Conservation (phyloP, 2,888 invertebrate genomes). For the Netelia virgata region DNA sequence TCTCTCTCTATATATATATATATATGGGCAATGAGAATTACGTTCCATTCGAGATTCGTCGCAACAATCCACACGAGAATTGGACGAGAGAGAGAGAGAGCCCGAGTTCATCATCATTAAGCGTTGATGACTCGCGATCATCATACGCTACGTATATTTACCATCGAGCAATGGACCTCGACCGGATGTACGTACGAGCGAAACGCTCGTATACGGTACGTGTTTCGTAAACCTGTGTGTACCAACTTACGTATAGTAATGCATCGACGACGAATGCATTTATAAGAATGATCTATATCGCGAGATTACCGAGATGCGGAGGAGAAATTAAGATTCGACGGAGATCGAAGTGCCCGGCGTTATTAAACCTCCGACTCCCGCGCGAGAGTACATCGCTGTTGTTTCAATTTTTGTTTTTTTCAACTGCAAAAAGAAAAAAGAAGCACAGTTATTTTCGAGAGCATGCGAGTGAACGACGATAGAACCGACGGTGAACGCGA, state of each 20-base stretch:
- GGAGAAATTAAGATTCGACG: neutral
- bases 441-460: conserved; percentile 38
- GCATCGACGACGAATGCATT: conserved; percentile 7
- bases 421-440: conserved; percentile 22
- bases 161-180: conserved; percentile 50
- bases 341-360: conserved; percentile 13
- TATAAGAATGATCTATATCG: neutral
- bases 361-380: conserved; percentile 63
- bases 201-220: conserved; percentile 23
- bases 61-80: conserved; percentile 48
- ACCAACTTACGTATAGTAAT: neutral
- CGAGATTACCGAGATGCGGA: neutral
- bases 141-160: conserved; percentile 63
- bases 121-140: conserved; percentile 77
- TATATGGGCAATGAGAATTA: conserved; percentile 35
- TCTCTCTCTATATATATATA: no score
- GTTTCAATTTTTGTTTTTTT: conserved; percentile 40
- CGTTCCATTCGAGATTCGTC: conserved; percentile 58
- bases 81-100: neutral
- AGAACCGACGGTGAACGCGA: conserved; percentile 59
- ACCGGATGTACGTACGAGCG: conserved; percentile 48
- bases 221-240: conserved; percentile 32
- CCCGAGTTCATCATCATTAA: conserved; percentile 78
- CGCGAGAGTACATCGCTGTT: neutral
- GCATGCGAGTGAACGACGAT: conserved; percentile 25